Conservation (phyloP, 2,113 vertebrate species). For the Sprattus sprattus region DNA sequence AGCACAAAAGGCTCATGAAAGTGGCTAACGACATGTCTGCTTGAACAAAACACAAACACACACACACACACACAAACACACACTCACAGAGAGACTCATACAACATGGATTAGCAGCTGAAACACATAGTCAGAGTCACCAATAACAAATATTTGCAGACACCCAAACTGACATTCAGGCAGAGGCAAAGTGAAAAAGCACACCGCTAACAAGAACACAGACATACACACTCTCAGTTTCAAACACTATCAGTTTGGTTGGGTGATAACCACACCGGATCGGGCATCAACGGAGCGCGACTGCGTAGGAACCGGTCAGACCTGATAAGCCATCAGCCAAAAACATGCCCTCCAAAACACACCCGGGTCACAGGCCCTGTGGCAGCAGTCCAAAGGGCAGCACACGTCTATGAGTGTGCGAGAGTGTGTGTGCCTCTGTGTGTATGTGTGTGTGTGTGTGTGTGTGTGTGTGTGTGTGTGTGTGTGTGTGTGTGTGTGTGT, state of each 20-base stretch:
- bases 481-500: no score
- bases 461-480: slow-evolving; percentile 7
- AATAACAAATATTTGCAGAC: no score
- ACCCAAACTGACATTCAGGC: neutral
- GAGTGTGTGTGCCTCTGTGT: neutral
- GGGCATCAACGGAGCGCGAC: neutral
- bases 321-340: neutral
- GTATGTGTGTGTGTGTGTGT: neutral
- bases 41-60: no score
- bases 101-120: no score
- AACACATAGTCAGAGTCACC: no score
- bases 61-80: no score
- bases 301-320: neutral
- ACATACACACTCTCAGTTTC: neutral
- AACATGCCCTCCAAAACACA: neutral
- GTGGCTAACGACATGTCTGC: no score
- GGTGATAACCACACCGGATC: neutral
- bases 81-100: no score
- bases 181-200: neutral
- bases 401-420: neutral
- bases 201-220: neutral
- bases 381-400: neutral
- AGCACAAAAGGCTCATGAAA: no score
- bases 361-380: neutral
- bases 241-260: neutral